A percentile compares a stretch with the other conserved stretches of the same genome.
Conservation (phyloP, 2,797 vertebrate genomes). For the Arctocebus calabarensis region DNA sequence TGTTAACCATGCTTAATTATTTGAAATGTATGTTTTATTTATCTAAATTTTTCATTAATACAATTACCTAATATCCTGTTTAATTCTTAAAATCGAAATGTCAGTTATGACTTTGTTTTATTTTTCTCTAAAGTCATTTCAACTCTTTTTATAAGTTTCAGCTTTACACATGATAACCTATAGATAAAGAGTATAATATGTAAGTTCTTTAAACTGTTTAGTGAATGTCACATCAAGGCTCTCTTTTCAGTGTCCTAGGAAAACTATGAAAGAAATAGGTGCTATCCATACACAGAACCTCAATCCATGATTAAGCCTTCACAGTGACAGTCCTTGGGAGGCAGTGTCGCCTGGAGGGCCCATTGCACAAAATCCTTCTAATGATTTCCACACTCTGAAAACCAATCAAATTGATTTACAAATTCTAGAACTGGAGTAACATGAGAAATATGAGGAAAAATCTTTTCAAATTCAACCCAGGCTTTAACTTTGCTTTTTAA, state of each 20-base stretch:
- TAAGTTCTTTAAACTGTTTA: background rate
- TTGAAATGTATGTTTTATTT: conserved; percentile 1
- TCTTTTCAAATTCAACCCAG: background rate
- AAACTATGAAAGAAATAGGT: background rate
- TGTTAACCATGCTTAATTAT: conserved; percentile 28
- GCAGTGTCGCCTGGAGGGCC: background rate
- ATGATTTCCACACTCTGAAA: conserved; percentile 18
- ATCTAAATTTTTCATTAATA: background rate
- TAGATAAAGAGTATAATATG: conserved; percentile 4
- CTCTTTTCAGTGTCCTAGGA: background rate
- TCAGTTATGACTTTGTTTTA: conserved; percentile 2
- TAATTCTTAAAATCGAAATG: conserved; percentile 58
- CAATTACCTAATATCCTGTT: background rate
- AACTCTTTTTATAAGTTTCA: background rate
- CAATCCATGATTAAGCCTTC: background rate
- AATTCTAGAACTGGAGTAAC: background rate
- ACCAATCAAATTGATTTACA: background rate
- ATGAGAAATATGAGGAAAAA: background rate
- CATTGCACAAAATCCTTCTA: background rate
- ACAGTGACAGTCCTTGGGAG: background rate
- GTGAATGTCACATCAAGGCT: background rate
- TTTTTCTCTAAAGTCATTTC: conserved; percentile 32
- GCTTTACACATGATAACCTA: background rate
- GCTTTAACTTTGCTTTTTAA: conserved; percentile 17
- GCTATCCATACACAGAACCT: background rate